Conservation (phyloP, 2,113 vertebrate genomes). For the Chionis minor region DNA sequence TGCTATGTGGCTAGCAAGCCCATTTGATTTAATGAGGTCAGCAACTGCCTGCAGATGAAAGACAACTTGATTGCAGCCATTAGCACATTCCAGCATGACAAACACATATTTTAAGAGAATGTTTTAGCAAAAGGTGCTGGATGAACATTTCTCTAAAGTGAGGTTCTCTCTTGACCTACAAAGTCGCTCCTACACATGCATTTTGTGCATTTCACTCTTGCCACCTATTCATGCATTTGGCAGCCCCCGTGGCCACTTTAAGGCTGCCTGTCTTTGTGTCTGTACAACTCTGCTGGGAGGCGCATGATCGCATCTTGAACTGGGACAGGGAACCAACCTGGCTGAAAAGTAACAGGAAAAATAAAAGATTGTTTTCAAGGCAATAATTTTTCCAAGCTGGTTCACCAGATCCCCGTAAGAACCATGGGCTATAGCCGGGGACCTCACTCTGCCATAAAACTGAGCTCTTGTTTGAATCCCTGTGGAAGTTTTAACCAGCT, state of each 20-base stretch:
- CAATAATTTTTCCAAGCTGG: neutral
- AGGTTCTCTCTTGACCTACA: slow-evolving; percentile 14
- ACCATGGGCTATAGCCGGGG: fast-evolving
- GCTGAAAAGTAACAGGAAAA: neutral
- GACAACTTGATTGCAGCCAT: slow-evolving; percentile 50
- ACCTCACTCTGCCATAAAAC: neutral
- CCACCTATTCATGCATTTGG: neutral
- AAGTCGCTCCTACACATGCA: neutral
- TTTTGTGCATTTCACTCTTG: neutral
- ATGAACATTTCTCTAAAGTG: neutral
- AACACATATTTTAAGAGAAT: slow-evolving; percentile 2
- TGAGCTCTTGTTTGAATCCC: neutral
- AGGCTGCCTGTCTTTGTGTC: neutral
- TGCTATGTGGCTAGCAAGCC: neutral
- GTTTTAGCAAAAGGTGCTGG: slow-evolving; percentile 27
- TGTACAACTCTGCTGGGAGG: neutral
- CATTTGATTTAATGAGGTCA: slow-evolving; percentile 45
- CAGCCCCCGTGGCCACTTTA: fast-evolving
- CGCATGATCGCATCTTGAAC: neutral
- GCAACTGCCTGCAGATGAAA: slow-evolving; percentile 3
- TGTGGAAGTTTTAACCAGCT: neutral
- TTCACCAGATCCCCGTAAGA: neutral
- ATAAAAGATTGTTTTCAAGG: neutral
- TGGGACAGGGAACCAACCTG: neutral
- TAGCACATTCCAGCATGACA: slow-evolving; percentile 18